Evolutionary conservation across 2,888 invertebrate genomes (phyloP), one percentile per base, ranked within the genome.

Genomic region (Troglohyphantes excavatus): DNA sequence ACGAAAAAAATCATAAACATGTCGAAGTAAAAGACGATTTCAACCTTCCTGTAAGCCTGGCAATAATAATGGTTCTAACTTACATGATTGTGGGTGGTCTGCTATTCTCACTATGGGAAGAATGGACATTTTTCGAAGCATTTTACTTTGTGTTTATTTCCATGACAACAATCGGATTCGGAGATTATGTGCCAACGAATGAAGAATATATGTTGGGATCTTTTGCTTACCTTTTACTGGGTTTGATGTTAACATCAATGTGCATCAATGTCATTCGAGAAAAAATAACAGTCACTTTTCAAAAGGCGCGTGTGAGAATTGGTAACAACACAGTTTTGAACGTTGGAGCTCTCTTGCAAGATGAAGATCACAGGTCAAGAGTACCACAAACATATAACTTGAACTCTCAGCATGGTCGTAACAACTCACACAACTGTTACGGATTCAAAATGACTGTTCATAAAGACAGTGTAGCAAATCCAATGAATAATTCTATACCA

Each of bases 121-220:
- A 96, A 86, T 98, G 98, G 98, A 95, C 95, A 21, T 97, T 98
- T 94, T 97, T 97, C 93, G 97, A 98, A 92, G 97, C 97, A 26
- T 98, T 98, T 94, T 98, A 98, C 94, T 98, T 98, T 93, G 98
- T 98, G 93, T 98, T 98, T 93, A 96, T 98, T 92, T 98, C 98
- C n/a, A 97, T 98, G 97, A 98, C 98, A 0, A 98, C 98, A 17
- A 97, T 98, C 92, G 98, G 98, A 63, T 97, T 98, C 92, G 98
- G 98, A 53, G 98, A 98, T 94, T 94, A 97, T 27, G 97, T 97
- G 91, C 98, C 97, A 92, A 96, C 96, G 93, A 95, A 96, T 93
- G 97, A 97, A 46, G 96, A 97, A 93, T 97, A 97, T 93, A 97
- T 97, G 96, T 94, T 98, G 91, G 94, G 97, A 21, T 97, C 97